Conservation (phyloP, 2,113 vertebrate species). For the Thunnus maccoyii region DNA sequence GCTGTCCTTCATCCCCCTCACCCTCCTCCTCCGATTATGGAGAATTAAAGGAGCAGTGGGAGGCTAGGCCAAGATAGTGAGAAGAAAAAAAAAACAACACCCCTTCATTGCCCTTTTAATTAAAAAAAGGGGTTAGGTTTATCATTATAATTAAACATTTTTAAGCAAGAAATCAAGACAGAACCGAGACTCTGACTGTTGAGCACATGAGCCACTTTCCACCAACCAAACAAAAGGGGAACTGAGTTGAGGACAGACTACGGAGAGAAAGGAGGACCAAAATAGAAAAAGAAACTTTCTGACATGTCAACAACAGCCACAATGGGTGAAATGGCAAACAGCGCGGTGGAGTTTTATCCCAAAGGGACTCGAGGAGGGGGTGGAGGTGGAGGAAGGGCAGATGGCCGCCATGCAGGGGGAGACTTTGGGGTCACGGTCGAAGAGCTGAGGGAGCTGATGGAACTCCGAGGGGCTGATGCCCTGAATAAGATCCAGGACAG, state of each 20-base stretch:
- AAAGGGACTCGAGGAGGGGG: constrained; percentile 82
- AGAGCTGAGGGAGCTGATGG: constrained; percentile 92
- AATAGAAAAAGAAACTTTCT: constrained; percentile 41
- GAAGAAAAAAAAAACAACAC: constrained; percentile 40
- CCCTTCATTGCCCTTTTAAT: constrained; percentile 16
- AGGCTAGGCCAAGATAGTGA: constrained; percentile 54
- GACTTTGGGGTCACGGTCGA: constrained; percentile 89
- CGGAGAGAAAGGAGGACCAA: constrained; percentile 50
- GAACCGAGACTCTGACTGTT: constrained; percentile 36
- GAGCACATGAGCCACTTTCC: constrained; percentile 70
- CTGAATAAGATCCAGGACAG: constrained; percentile 91
- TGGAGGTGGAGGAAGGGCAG: constrained; percentile 67
- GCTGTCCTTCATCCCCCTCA: constrained; percentile 69
- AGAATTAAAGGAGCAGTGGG: constrained; percentile 75
- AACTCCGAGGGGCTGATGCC: constrained; percentile 90
- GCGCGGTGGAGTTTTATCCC: constrained; percentile 92
- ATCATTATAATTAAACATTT: constrained; percentile 21
- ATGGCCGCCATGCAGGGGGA: constrained; percentile 83
- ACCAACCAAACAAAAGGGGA: constrained; percentile 46
- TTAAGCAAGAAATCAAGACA: constrained; percentile 28
- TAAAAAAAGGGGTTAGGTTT: not conserved
- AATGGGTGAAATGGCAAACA: constrained; percentile 94
- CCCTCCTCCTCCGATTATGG: constrained; percentile 73
- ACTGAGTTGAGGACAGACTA: constrained; percentile 61
- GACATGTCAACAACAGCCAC: constrained; percentile 84